phyloP scores from a whole-genome alignment of 2,113 vertebrate species.

The Nycticryphes semicollaris region DNA sequence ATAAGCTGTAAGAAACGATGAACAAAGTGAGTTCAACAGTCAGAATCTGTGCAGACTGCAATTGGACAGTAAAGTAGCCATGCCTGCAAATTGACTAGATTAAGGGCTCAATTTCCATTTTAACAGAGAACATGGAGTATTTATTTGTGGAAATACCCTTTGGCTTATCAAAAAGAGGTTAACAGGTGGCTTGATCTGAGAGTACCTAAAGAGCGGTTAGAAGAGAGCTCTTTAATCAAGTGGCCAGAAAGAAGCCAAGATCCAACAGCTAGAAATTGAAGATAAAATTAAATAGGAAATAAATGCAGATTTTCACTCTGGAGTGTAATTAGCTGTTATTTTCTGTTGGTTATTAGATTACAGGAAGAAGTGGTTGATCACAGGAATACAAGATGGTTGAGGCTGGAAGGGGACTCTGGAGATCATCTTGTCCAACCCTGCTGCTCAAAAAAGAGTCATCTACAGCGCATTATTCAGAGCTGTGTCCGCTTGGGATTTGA shows the following conservation, averaged over 20 bases:
- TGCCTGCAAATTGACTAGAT: conserved; percentile 33
- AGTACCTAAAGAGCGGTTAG: not conserved
- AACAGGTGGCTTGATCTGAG: conserved; percentile 44
- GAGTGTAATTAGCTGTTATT: conserved; percentile 4
- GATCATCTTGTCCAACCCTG: accelerated
- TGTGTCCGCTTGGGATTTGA: not conserved
- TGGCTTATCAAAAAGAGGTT: conserved; percentile 46
- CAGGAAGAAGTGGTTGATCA: not conserved
- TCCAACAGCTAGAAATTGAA: conserved; percentile 2
- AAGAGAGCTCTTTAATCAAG: conserved; percentile 51
- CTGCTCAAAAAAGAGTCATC: not conserved
- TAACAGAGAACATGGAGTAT: conserved; percentile 20
- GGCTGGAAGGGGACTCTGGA: not conserved
- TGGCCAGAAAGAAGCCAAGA: conserved; percentile 25
- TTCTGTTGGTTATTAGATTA: conserved; percentile 6
- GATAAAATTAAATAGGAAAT: conserved; percentile 29
- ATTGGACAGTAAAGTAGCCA: not conserved
- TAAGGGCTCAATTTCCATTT: conserved; percentile 52
- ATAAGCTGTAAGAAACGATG: not conserved
- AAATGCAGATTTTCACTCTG: conserved; percentile 2
- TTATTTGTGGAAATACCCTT: conserved; percentile 49
- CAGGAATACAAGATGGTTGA: not conserved
- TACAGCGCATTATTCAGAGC: not conserved
- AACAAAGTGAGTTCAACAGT: not conserved
- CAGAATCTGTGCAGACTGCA: not conserved